Evolutionary conservation across 2,888 invertebrate genomes (phyloP), one percentile per base, ranked within the genome.

Genomic region (Petrolisthes cinctipes): DNA sequence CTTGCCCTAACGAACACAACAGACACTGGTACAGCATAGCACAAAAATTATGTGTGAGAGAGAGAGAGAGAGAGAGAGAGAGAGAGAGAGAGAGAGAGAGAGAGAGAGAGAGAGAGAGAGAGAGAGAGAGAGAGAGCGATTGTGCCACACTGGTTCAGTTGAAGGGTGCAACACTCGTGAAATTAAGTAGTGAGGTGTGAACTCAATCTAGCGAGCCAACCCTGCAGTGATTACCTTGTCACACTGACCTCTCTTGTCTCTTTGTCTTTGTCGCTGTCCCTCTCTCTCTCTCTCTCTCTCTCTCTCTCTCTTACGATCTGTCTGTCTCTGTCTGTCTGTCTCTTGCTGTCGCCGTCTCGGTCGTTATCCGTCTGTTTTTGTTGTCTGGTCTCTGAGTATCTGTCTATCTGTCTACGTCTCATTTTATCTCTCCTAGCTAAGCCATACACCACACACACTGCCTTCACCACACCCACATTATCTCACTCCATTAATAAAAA

Each of bases 401-500:
- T 61, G 17, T 61, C 17, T 17, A 9, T 61, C 61, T 61, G 9
- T 61, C 61, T 61, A 9, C 37, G 11, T 61, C 61, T 61, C 61
- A 61, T 61, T 61, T 61, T 61, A 61, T 61, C 61, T 61, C 4
- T 61, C 61, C 61, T 61, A 9, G 9, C 61, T 61, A 11, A 17
- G 9, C 61, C 61, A 11, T 17, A 11, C 61, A 11, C 61, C 61
- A 11, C 61, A 37, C 37, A 37, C 37, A 37, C 37, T 37, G 37
- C 37, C 37, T 37, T 37, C 37, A 37, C 37, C 37, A 37, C 37
- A 37, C 37, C 37, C 37, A 80, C 80, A 23, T 57, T 23, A 80
- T 80, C 80, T 23, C 20, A 6, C 57, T 61, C 57, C 80, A 80
- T 80, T 80, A 80, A 80, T 80, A 80, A 80, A 80, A 57, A 80